Percentiles rank a stretch among this genome's conserved stretches.
These are phyloP conservation scores for Tetragonula clypearis DNA, from an alignment of 1,140 invertebrate genomes.

Conservation along the genomic window DNA sequence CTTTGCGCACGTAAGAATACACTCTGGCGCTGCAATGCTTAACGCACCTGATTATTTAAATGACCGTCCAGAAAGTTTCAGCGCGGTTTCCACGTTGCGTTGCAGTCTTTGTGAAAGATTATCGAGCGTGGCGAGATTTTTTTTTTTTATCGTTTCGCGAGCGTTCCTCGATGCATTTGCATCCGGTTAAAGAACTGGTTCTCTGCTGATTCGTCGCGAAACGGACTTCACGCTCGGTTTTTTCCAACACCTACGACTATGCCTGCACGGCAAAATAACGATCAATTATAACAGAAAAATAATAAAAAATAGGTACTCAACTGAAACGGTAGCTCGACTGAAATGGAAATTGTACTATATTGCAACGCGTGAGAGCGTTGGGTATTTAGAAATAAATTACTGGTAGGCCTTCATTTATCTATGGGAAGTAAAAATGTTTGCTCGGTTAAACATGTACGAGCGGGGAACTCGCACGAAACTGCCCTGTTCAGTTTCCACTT, in stretches of 20 bases:
- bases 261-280: too few relatives aligned
- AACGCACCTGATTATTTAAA: not conserved
- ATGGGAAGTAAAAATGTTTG: not conserved
- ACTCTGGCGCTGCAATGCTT: not conserved
- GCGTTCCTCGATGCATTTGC: conserved; percentile 3
- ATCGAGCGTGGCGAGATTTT: not conserved
- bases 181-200: conserved; percentile 18
- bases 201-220: conserved; percentile 1
- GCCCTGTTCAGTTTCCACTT: too few relatives aligned
- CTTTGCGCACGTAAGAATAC: not conserved
- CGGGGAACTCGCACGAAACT: too few relatives aligned
- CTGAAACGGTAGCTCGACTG: not conserved
- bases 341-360: not conserved
- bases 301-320: not conserved
- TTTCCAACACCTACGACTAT: not conserved
- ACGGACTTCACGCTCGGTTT: not conserved
- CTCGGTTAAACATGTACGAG: not conserved
- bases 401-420: not conserved
- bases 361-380: not conserved
- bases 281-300: not conserved
- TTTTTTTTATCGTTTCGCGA: not conserved
- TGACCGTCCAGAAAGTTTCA: not conserved
- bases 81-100: not conserved
- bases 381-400: not conserved
- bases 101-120: not conserved